Evolutionary conservation across 2,113 vertebrate genomes (phyloP).

Genomic region (Orycteropus afer): DNA sequence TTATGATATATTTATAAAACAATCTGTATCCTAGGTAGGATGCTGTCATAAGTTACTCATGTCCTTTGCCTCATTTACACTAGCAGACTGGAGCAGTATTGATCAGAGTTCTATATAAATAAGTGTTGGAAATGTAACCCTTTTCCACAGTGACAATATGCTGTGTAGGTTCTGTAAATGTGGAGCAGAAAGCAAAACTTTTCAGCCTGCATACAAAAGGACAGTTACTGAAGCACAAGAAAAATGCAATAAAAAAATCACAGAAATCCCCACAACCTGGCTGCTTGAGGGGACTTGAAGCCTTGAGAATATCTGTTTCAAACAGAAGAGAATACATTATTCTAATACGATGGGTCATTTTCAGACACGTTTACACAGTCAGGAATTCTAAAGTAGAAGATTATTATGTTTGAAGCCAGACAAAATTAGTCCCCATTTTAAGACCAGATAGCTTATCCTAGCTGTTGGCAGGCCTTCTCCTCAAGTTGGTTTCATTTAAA

Average conservation of each 20-base stretch:
- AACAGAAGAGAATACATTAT: not conserved
- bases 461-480: not conserved
- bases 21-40: not conserved
- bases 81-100: not conserved
- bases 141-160: not conserved
- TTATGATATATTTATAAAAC: conserved; percentile 49
- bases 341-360: conserved; percentile 29
- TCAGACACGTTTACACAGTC: conserved; percentile 25
- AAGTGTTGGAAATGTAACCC: conserved; percentile 12
- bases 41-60: conserved; percentile 28
- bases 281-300: not conserved
- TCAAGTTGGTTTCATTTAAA: conserved; percentile 45
- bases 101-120: conserved; percentile 50
- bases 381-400: not conserved
- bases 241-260: not conserved
- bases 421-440: not conserved
- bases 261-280: not conserved
- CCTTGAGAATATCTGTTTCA: not conserved
- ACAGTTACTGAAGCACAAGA: not conserved
- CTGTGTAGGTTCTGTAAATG: not conserved
- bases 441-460: not conserved
- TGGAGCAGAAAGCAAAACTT: not conserved
- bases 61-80: conserved; percentile 24
- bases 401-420: not conserved
- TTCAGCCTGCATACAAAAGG: not conserved